Evolutionary conservation across 92 coral and sea anemone genomes (phyloP), one percentile per base, ranked within the genome.

Genomic region (Palythoa grandiflora): DNA sequence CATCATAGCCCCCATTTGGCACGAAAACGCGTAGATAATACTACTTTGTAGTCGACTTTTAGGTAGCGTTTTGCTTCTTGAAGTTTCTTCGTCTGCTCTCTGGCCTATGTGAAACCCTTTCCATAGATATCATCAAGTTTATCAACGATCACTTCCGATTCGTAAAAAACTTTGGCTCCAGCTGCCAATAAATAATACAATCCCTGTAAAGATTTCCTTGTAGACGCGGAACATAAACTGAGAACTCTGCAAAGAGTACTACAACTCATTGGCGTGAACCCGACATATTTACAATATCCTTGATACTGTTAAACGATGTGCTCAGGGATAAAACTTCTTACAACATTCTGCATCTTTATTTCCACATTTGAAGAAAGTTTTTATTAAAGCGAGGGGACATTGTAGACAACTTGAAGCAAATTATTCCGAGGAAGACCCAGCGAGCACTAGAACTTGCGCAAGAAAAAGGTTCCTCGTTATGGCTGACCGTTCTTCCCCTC

Each of bases 231-330:
- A 78, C 93, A 91, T n/a, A 78, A 80, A 71, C 78, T 83, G 39
- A 91, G 83, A 74, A 87, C 71, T 66, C 79, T 78, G 80, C 89
- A 88, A 59, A 88, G 68, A 61, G 81, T 87, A 72, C 88, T 59
- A n/a, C 91, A 84, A 71, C 93, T 87, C 91, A 87, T 91, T 28
- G 94, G 89, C 60, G 74, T 60, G 55, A 91, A 91, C 16, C 94
- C 87, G 19, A 84, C 71, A 52, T 88, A 89, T 60, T 60, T 50
- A 59, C 87, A 87, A 66, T 91, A 86, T 53, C 84, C 71, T 38
- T 60, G 88, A 72, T 92, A 92, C 74, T 92, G 90, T 37, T 52
- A 87, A 19, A 92, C 88, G 47, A 92, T 87, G 38, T 89, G 94
- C 78, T 89, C 91, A 53, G 91, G 91, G 59, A 92, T 89, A 47